Conservation (phyloP, 2,113 vertebrate species). For the Symphodus melops region DNA sequence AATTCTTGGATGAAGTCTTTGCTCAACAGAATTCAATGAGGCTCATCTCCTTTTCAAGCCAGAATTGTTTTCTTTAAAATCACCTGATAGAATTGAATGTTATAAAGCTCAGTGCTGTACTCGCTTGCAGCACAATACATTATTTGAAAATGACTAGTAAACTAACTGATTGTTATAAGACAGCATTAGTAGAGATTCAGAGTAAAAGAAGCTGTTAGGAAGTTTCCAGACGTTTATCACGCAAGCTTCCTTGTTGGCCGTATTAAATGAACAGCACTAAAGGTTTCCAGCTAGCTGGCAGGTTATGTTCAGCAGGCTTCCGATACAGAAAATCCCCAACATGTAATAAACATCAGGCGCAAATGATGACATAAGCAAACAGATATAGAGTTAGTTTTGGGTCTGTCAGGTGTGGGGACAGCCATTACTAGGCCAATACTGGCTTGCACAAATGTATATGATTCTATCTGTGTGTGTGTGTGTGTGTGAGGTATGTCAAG, state of each 20-base stretch:
- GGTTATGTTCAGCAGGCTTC: neutral
- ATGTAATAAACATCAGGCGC: neutral
- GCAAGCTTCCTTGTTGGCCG: neutral
- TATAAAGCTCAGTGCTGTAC: no score
- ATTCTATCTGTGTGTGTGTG: neutral
- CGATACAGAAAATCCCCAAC: neutral
- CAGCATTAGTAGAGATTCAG: no score
- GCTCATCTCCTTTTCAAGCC: neutral
- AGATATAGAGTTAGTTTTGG: neutral
- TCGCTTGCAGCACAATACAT: no score
- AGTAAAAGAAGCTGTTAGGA: neutral
- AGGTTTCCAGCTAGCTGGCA: neutral
- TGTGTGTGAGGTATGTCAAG: constrained; percentile 49
- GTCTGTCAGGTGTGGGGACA: neutral
- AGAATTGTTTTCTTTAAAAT: neutral
- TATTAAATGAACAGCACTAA: no score
- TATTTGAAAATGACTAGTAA: neutral
- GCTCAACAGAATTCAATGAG: neutral
- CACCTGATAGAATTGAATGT: no score
- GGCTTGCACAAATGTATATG: constrained; percentile 9
- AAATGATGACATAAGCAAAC: no score
- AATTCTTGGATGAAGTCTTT: neutral
- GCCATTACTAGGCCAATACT: neutral
- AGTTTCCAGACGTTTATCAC: constrained; percentile 4
- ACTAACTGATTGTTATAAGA: neutral